phyloP scores from a whole-genome alignment of 2,113 vertebrate genomes.

The Theristicus caerulescens region DNA sequence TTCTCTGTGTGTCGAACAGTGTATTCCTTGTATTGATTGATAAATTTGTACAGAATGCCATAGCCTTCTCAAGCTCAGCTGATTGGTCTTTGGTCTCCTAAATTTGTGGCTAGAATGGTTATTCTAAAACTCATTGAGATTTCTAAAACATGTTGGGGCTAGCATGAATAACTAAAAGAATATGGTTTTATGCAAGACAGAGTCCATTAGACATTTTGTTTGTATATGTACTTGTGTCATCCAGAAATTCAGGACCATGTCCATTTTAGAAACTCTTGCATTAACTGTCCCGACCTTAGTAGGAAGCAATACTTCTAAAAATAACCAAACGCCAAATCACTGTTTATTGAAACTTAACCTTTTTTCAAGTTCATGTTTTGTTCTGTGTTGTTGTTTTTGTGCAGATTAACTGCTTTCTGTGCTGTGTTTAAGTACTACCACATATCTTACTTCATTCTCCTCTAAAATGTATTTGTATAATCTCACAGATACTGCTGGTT shows the following conservation, averaged over 20 bases:
- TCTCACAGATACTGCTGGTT: not conserved
- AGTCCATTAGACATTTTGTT: not conserved
- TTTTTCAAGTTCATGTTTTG: not conserved
- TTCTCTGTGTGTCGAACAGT: fast-evolving
- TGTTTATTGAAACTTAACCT: not conserved
- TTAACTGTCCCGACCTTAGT: not conserved
- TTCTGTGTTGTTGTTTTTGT: not conserved
- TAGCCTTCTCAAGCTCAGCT: not conserved
- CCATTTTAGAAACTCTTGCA: not conserved
- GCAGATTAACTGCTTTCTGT: not conserved
- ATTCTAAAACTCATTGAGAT: not conserved
- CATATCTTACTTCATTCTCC: not conserved
- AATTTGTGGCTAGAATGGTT: not conserved
- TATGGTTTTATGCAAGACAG: not conserved
- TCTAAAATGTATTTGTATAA: not conserved
- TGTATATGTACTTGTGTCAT: not conserved
- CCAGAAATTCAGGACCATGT: not conserved
- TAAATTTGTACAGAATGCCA: not conserved
- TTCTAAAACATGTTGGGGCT: not conserved
- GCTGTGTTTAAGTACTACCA: not conserved
- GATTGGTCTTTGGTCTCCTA: not conserved
- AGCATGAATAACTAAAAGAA: not conserved
- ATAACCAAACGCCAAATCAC: not conserved
- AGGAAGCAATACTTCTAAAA: not conserved
- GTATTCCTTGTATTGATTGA: not conserved